Evolutionary conservation across 2,888 invertebrate species (phyloP).

Genomic region (Drosophila anceps): DNA sequence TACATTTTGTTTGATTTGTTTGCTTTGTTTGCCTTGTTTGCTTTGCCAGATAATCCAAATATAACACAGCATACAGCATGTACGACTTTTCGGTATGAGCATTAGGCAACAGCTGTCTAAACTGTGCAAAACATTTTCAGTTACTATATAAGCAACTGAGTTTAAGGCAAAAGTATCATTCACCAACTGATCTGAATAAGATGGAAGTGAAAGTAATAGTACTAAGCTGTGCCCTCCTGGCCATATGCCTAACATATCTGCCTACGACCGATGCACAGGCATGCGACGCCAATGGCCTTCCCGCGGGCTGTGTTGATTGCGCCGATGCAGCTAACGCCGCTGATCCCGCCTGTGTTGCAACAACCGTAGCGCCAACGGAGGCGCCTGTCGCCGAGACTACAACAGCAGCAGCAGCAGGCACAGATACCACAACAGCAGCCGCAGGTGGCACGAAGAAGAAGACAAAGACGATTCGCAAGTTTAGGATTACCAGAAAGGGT

Average conservation of each 20-base stretch:
- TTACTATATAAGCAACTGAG: constrained; percentile 19
- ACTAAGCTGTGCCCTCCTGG: constrained; percentile 30
- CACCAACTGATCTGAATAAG: not conserved
- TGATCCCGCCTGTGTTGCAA: not conserved
- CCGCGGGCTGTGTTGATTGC: not conserved
- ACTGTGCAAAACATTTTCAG: not conserved
- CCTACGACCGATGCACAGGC: constrained; percentile 8
- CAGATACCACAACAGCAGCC: no score
- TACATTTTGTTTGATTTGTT: not conserved
- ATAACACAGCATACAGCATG: not conserved
- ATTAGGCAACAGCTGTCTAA: constrained; percentile 1
- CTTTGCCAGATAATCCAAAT: not conserved
- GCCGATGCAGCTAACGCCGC: not conserved
- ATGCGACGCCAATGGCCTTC: not conserved
- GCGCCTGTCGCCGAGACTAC: no score
- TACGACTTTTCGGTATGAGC: not conserved
- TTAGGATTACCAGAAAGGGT: not conserved
- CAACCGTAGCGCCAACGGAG: not conserved
- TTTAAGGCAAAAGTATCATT: constrained; percentile 15
- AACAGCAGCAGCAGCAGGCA: no score
- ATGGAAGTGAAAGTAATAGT: constrained; percentile 22
- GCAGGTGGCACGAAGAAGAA: not conserved
- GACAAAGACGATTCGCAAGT: not conserved
- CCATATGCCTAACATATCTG: constrained; percentile 15
- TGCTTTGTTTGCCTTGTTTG: not conserved